Conservation (phyloP, 1,140 invertebrate species). For the Trichoplusia ni region DNA sequence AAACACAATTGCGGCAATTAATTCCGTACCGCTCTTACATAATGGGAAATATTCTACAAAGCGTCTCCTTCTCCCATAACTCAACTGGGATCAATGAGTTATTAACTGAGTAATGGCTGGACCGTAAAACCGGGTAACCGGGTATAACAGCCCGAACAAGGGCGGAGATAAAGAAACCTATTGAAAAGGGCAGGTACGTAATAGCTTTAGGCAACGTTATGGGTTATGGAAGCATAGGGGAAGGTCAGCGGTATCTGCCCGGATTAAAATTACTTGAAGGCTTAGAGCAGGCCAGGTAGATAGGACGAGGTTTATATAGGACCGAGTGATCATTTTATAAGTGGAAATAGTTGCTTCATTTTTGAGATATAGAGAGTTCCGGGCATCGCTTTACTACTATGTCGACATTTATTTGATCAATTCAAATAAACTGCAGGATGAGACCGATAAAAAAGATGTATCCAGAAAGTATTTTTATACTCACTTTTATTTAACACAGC, state of each 20-base stretch:
- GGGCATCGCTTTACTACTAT: too few relatives aligned
- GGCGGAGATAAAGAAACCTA: conserved; percentile 39
- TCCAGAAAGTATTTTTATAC: too few relatives aligned
- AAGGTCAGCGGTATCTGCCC: neutral
- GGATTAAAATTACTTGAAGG: conserved; percentile 13
- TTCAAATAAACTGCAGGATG: too few relatives aligned
- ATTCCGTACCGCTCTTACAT: conserved; percentile 22
- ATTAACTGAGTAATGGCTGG: conserved; percentile 41
- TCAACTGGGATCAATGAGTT: conserved; percentile 48
- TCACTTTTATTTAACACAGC: too few relatives aligned
- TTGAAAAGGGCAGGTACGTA: conserved; percentile 35
- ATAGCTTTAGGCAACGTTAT: conserved; percentile 18
- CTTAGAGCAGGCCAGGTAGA: neutral
- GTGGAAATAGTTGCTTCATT: too few relatives aligned
- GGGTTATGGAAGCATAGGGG: conserved; percentile 5
- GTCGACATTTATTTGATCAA: too few relatives aligned
- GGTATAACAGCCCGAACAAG: conserved; percentile 22
- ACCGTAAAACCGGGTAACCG: conserved; percentile 33
- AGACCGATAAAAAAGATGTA: too few relatives aligned
- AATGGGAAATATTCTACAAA: conserved; percentile 30
- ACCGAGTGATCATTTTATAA: too few relatives aligned
- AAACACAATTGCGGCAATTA: conserved; percentile 29
- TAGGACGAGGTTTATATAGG: too few relatives aligned
- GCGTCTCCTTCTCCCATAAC: conserved; percentile 31
- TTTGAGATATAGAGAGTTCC: too few relatives aligned